phyloP scores from a whole-genome alignment of 2,113 vertebrate species.

The Corythornis cristatus region DNA sequence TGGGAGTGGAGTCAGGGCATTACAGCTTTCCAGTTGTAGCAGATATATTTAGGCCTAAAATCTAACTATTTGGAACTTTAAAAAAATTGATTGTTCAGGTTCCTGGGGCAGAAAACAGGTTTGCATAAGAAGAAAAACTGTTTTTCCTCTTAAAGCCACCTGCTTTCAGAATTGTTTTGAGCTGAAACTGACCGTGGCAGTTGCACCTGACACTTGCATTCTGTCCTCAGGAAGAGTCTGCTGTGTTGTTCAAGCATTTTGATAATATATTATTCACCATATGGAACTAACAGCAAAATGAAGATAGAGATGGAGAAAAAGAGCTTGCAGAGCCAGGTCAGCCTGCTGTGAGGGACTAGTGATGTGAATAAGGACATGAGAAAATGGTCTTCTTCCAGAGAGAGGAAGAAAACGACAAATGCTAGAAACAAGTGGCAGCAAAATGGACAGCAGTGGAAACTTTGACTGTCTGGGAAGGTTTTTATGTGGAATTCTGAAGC shows the following conservation, averaged over 20 bases:
- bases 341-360: background rate
- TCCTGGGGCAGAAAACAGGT: constrained; percentile 31
- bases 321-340: constrained; percentile 26
- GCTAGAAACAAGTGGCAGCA: background rate
- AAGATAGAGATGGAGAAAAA: background rate
- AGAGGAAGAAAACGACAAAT: constrained; percentile 14
- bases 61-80: constrained; percentile 21
- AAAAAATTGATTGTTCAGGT: constrained; percentile 9
- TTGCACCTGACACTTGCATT: constrained; percentile 47
- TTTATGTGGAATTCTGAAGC: background rate
- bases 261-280: background rate
- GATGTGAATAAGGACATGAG: background rate
- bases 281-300: background rate
- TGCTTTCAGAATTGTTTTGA: constrained; percentile 5
- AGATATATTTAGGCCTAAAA: constrained; percentile 37
- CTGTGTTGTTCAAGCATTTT: constrained; percentile 30
- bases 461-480: background rate
- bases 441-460: constrained; percentile 1
- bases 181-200: background rate
- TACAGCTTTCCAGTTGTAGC: constrained; percentile 58
- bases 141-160: background rate
- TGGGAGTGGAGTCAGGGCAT: constrained; percentile 51
- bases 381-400: constrained; percentile 23
- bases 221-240: constrained; percentile 53
- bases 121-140: constrained; percentile 22